These are phyloP conservation scores for Stomatorhinus ivindoensis DNA, from an alignment of 2,113 vertebrate genomes.

Conservation along the genomic window DNA sequence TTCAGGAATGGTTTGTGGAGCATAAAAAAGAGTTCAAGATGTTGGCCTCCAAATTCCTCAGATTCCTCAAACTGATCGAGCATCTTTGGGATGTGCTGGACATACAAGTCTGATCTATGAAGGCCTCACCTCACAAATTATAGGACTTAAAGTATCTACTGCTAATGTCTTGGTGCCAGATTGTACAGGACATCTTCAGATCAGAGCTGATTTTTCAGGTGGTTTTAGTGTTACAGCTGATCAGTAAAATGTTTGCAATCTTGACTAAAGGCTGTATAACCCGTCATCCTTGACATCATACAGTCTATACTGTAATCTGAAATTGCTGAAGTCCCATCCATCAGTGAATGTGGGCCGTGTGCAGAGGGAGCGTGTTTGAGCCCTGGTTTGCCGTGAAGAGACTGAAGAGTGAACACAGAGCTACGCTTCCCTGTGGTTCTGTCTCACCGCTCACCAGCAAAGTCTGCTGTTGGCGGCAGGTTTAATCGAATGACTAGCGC, in stretches of 20 bases:
- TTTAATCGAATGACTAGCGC: not conserved
- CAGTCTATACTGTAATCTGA: no score
- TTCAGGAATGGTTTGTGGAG: no score
- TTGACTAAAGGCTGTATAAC: not conserved
- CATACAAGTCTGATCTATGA: no score
- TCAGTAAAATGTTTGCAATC: not conserved
- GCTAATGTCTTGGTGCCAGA: not conserved
- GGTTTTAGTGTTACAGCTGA: not conserved
- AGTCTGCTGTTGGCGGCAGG: not conserved
- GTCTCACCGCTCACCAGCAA: not conserved
- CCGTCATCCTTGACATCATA: no score
- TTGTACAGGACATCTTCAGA: not conserved
- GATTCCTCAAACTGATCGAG: no score
- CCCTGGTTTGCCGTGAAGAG: not conserved
- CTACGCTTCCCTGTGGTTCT: not conserved
- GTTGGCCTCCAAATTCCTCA: no score
- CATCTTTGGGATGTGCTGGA: no score
- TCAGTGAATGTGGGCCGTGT: no score
- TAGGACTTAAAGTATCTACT: not conserved
- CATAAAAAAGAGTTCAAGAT: no score
- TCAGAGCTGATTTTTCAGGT: not conserved
- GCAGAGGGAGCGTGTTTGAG: no score
- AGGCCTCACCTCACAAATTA: no score
- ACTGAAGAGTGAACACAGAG: not conserved
- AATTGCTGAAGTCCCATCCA: no score